A percentile compares a stretch with the other conserved stretches of the same genome.
phyloP scores from a whole-genome alignment of 2,797 vertebrate species.

The Erpetoichthys calabaricus region DNA sequence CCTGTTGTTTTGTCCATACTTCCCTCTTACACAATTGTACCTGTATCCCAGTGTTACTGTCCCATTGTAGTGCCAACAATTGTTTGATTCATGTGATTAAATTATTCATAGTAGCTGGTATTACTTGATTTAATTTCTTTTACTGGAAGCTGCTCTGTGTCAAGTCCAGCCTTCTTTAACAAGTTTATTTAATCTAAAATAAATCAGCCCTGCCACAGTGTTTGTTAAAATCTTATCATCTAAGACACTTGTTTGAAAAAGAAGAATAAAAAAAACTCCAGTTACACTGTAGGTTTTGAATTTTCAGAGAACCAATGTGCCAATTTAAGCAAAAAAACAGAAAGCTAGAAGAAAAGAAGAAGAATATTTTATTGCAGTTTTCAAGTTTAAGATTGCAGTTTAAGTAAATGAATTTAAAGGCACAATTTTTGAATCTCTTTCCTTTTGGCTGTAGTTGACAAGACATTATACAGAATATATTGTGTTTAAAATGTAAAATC shows the following conservation, averaged over 20 bases:
- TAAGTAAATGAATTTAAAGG: neutral
- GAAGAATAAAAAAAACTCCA: neutral
- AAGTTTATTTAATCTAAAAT: conserved; percentile 9
- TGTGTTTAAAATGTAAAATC: no score
- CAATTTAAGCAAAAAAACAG: neutral
- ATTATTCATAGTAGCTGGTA: conserved; percentile 10
- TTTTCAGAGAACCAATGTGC: neutral
- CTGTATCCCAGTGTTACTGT: neutral
- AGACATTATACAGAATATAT: no score
- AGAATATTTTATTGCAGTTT: no score
- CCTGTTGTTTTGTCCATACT: neutral
- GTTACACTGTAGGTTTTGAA: neutral
- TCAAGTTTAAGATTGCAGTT: no score
- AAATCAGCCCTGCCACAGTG: conserved; percentile 5
- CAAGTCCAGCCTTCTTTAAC: conserved; percentile 2
- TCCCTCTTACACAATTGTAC: conserved; percentile 4
- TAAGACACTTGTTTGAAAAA: neutral
- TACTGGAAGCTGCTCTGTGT: conserved; percentile 3
- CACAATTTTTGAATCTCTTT: neutral
- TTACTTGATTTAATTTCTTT: conserved; percentile 7
- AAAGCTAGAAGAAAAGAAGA: neutral
- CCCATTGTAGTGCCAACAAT: conserved; percentile 8
- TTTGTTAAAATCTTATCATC: conserved; percentile 4
- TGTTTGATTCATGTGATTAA: conserved; percentile 11
- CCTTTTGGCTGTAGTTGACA: neutral